phyloP scores from a whole-genome alignment of 2,797 vertebrate species.

The Xyrichtys novacula region DNA sequence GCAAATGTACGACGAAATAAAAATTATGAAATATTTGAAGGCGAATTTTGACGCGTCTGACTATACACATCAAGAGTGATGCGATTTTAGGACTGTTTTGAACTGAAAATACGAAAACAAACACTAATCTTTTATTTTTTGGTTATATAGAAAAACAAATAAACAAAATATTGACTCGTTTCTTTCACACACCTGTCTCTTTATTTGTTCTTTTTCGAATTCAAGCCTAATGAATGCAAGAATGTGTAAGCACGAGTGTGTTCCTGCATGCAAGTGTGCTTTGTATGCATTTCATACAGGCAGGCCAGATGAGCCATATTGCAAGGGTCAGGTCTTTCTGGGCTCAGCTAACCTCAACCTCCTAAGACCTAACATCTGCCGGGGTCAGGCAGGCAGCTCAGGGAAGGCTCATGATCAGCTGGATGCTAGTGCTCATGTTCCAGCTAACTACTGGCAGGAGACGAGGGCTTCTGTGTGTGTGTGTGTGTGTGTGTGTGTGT shows the following conservation, averaged over 20 bases:
- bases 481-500: constrained; percentile 22
- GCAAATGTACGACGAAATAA: too few relatives aligned
- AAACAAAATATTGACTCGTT: too few relatives aligned
- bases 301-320: constrained; percentile 53
- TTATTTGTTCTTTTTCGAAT: constrained; percentile 16
- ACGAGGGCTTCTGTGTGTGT: constrained; percentile 22
- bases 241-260: too few relatives aligned
- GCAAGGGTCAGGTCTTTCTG: constrained; percentile 55
- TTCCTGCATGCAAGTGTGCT: constrained; percentile 18
- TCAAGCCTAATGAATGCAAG: neutral
- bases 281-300: constrained; percentile 54
- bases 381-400: constrained; percentile 47
- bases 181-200: constrained; percentile 1
- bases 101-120: too few relatives aligned
- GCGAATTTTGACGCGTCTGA: too few relatives aligned
- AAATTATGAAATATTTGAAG: too few relatives aligned
- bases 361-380: constrained; percentile 66
- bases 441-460: constrained; percentile 60
- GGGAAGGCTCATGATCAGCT: constrained; percentile 58
- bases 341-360: constrained; percentile 60
- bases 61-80: too few relatives aligned
- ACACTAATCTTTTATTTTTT: too few relatives aligned
- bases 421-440: constrained; percentile 54
- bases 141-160: too few relatives aligned
- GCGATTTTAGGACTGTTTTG: too few relatives aligned